These are phyloP conservation scores for Chesias legatella DNA, from an alignment of 2,888 invertebrate genomes.

Conservation along the genomic window DNA sequence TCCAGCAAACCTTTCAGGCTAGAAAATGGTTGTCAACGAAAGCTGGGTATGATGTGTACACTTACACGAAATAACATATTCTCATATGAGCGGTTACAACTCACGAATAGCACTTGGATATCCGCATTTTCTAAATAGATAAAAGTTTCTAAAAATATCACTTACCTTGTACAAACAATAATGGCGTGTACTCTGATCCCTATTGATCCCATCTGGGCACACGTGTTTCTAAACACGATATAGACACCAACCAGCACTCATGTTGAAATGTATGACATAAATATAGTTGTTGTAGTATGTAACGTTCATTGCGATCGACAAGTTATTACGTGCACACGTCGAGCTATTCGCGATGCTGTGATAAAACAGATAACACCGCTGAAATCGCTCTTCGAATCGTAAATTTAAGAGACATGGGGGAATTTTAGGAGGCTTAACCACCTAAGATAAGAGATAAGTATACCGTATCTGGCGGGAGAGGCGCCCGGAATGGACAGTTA, in stretches of 20 bases:
- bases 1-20: too few relatives aligned
- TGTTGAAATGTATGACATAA: slow-evolving; percentile 35
- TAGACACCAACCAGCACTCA: slow-evolving; percentile 35
- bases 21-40: too few relatives aligned
- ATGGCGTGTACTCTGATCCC: slow-evolving; percentile 22
- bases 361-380: slow-evolving; percentile 72
- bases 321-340: slow-evolving; percentile 53
- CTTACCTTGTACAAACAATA: slow-evolving; percentile 52
- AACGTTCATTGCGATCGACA: slow-evolving; percentile 35
- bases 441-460: slow-evolving; percentile 77
- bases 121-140: slow-evolving; percentile 19
- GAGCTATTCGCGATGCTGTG: slow-evolving; percentile 60
- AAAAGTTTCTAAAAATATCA: slow-evolving; percentile 34
- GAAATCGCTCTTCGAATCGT: slow-evolving; percentile 73
- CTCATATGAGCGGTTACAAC: too few relatives aligned
- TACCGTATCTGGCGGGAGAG: slow-evolving; percentile 46
- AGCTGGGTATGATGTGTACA: too few relatives aligned
- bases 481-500: slow-evolving; percentile 53
- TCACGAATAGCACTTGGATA: not conserved
- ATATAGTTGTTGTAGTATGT: slow-evolving; percentile 27
- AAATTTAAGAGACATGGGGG: slow-evolving; percentile 72
- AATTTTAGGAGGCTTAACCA: slow-evolving; percentile 75
- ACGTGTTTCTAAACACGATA: slow-evolving; percentile 34
- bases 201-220: slow-evolving; percentile 41
- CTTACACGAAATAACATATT: too few relatives aligned